Base-by-base conservation (phyloP, 2,113 vertebrate species). In the Epinephelus fuscoguttatus region DNA sequence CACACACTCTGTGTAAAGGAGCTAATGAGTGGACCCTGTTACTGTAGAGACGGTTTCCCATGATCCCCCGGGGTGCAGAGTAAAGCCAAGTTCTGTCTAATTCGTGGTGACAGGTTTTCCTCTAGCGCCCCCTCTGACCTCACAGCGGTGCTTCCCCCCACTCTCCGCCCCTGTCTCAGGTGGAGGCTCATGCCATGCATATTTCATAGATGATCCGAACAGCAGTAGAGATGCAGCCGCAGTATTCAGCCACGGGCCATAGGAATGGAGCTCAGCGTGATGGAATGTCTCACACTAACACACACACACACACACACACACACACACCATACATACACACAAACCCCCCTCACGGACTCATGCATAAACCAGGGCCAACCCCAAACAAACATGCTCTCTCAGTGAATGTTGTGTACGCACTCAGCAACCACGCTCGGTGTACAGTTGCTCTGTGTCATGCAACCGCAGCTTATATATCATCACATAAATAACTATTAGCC, bases 141-240 rank as follows among this genome's bases (percentile, higher is more conserved):
- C 52, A 40, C 52, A 59, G 50, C 25, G 62, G 30, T 60, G 19
- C 56, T 78, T 4, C 40, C 23, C 50, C 15, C 40, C 21, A 15
- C 11, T 21, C 67, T 27, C 23, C 50, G 19, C 19, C 14, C 4
- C 68, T 68, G 37, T 85, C 72, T 82, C 80, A 80, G 78, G 82
- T 90, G 74, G 68, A 68, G 53, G 57, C 73, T 91, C 89, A 88
- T 89, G 78, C 84, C 84, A 84, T 91, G 90, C 92, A 94, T 94
- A 90, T 94, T 94, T 93, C 63, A 93, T 92, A 73, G 70, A 57
- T 64, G 69, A 92, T 87, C 84, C 73, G 84, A 70, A 75, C 74
- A 72, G 53, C 53, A 77, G 75, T 56, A 63, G 68, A 80, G 79
- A 75, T 77, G 69, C 78, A 83, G 71, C 33, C 47, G 13, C 70